A percentile compares a stretch with the other conserved stretches of the same genome.
Conservation (phyloP, 2,888 invertebrate species). For the Tetragonula carbonaria region DNA sequence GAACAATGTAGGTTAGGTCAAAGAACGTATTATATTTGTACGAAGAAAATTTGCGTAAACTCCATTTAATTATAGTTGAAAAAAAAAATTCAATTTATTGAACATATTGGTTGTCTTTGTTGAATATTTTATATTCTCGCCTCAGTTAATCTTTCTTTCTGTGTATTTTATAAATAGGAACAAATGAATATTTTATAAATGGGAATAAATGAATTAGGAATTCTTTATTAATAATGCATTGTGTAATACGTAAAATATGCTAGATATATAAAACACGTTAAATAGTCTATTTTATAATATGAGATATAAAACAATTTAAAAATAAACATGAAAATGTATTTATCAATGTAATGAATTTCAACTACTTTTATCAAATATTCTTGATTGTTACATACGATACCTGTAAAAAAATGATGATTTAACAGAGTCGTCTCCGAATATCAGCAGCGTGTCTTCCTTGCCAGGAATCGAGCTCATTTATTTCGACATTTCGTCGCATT, state of each 20-base stretch:
- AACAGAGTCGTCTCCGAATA: background rate
- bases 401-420: background rate
- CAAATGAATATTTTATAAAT: background rate
- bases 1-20: background rate
- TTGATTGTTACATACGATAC: background rate
- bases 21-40: background rate
- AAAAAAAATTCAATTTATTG: background rate
- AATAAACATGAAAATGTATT: background rate
- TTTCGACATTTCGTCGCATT: background rate
- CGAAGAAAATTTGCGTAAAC: background rate
- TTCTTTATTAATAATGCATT: too few species aligned
- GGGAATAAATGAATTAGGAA: too few species aligned
- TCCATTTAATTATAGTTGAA: background rate
- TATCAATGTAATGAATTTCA: background rate
- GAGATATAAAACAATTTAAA: too few species aligned
- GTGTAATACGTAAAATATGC: too few species aligned
- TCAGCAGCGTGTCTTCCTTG: too few species aligned
- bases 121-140: background rate
- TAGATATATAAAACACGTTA: too few species aligned
- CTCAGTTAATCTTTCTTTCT: background rate
- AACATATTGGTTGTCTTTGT: background rate
- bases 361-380: background rate
- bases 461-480: background rate
- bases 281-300: too few species aligned
- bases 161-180: background rate